Evolutionary conservation across 2,113 vertebrate genomes (phyloP).

Genomic region (Paraplagusia blochii): DNA sequence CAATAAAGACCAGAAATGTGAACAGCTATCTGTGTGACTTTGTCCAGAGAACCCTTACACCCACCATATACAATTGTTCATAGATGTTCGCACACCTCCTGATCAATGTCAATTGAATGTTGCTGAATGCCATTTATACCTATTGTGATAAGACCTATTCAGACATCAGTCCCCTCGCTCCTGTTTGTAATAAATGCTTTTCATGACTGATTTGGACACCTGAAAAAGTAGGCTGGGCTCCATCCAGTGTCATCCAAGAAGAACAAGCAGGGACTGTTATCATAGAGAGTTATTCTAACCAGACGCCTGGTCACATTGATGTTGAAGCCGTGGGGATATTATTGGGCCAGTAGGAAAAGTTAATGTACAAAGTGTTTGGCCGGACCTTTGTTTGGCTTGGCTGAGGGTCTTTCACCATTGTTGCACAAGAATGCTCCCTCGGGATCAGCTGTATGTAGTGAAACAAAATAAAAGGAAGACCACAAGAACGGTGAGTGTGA

Average conservation of each 20-base stretch:
- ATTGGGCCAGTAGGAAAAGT: slow-evolving; percentile 12
- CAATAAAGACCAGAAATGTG: no score
- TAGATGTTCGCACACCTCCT: no score
- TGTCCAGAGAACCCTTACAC: no score
- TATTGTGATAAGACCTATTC: slow-evolving; percentile 39
- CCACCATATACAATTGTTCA: no score
- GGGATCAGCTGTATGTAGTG: slow-evolving; percentile 1
- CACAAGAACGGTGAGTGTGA: neutral
- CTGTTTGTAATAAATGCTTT: slow-evolving; percentile 28
- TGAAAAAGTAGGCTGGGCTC: slow-evolving; percentile 12
- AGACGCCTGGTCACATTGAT: neutral
- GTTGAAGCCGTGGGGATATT: neutral
- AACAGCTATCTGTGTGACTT: no score
- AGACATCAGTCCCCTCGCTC: slow-evolving; percentile 18
- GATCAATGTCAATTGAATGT: no score
- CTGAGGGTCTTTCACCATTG: slow-evolving; percentile 1
- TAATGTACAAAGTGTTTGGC: slow-evolving; percentile 22
- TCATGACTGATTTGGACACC: slow-evolving; percentile 36
- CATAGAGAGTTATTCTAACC: neutral
- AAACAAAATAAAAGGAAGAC: slow-evolving; percentile 7
- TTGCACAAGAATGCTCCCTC: slow-evolving; percentile 12
- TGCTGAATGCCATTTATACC: slow-evolving; percentile 6
- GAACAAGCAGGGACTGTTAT: neutral
- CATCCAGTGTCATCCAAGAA: slow-evolving; percentile 6
- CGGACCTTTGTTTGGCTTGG: slow-evolving; percentile 29